These are phyloP conservation scores for Drosophila peninsularis DNA, from an alignment of 2,888 invertebrate species.

Conservation along the genomic window DNA sequence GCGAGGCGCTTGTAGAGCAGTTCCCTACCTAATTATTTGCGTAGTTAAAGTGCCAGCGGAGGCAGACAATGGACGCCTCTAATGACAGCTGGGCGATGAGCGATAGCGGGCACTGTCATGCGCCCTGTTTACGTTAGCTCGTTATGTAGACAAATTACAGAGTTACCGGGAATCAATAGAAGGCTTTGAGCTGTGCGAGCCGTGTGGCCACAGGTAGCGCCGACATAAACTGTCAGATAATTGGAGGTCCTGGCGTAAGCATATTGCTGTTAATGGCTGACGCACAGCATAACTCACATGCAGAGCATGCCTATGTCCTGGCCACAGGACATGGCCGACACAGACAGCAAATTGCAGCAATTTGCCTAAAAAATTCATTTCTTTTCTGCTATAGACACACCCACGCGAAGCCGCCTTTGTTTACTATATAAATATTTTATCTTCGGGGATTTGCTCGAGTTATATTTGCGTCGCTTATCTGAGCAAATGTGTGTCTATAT, in stretches of 20 bases:
- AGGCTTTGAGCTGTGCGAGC: constrained; percentile 4
- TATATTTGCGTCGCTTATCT: constrained; percentile 35
- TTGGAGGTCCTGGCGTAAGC: constrained; percentile 29
- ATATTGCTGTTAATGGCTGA: constrained; percentile 20
- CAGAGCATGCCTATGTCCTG: constrained; percentile 1
- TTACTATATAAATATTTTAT: constrained; percentile 50
- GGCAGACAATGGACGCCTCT: constrained; percentile 53
- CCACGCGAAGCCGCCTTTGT: constrained; percentile 20
- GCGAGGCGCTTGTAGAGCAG: constrained; percentile 33
- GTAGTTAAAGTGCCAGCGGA: constrained; percentile 57
- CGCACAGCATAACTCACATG: constrained; percentile 13
- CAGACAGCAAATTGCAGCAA: constrained; percentile 12
- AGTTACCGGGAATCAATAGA: constrained; percentile 53
- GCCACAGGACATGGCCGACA: constrained; percentile 23
- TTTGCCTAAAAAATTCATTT: constrained; percentile 20
- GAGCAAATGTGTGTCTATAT: constrained; percentile 7
- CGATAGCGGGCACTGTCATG: constrained; percentile 12
- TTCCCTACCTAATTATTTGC: constrained; percentile 72
- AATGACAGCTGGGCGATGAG: constrained; percentile 48
- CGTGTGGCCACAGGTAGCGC: constrained; percentile 15
- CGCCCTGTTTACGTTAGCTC: constrained; percentile 38
- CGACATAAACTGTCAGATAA: constrained; percentile 29
- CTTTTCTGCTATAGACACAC: constrained; percentile 3
- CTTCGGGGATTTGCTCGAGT: constrained; percentile 28
- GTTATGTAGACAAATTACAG: constrained; percentile 49